Evolutionary conservation across 2,113 vertebrate genomes (phyloP), one percentile per base, ranked within the genome.

Genomic region (Lepisosteus oculatus): DNA sequence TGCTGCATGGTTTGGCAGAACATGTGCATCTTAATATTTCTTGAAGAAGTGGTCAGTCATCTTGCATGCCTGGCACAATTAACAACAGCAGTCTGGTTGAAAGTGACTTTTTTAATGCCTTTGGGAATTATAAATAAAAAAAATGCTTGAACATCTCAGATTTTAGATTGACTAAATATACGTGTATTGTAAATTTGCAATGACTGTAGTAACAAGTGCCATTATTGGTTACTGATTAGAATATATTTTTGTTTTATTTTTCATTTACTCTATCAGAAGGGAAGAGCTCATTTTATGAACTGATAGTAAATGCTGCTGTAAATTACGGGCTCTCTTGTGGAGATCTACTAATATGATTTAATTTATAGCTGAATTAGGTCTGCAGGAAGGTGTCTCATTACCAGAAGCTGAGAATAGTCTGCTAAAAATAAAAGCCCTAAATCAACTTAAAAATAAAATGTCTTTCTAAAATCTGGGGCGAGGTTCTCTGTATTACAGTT

Each of bases 351-450:
- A 55, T 54, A 68, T 68, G 55, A 55, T 55, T 55, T 68, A 68
- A 68, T 68, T 68, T 68, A 68, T 41, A 42, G 47, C 29, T 41
- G 67, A 68, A 68, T 68, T 68, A 68, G 67, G 6, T 55, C 15
- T 64, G 17, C 62, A 17, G 29, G 67, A 68, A 55, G 56, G 15
- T 41, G n/a, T 56, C 55, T 68, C 67, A 55, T 68, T 68, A 55
- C 11, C 29, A 56, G 14, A 12, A 8, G 15, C 47, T 55, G 51
- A 55, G 12, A 56, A 55, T 68, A 68, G 51, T 55, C 29, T 4
- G 51, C 51, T 55, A 68, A 65, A 68, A 68, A 68, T 68, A 68
- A 68, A 68, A 68, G 67, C 67, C 6, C 29, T 68, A 55, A 68
- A 68, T 68, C 55, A 68, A 68, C 13, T 42, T 55, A 68, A 68